Conservation (phyloP, 1,140 invertebrate species). For the Dendroctonus ponderosae region DNA sequence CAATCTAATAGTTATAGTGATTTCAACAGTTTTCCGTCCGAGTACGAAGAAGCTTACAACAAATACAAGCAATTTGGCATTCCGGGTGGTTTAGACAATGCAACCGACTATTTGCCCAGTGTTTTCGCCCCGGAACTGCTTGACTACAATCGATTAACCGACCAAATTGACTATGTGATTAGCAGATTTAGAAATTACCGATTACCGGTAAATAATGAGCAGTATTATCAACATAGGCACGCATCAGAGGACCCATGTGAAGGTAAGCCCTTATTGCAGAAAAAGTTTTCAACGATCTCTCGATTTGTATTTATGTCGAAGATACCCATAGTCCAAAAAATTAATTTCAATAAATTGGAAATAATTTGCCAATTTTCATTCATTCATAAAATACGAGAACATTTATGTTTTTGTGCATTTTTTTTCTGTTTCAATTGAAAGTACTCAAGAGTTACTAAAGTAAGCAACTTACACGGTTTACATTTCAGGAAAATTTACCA, state of each 20-base stretch:
- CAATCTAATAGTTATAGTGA: background rate
- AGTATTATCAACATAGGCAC: constrained; percentile 10
- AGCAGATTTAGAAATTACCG: constrained; percentile 1
- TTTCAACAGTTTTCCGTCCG: background rate
- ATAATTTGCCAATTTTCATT: background rate
- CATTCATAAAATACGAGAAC: background rate
- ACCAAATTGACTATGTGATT: constrained; percentile 14
- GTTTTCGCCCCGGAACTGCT: constrained; percentile 13
- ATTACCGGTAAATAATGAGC: constrained; percentile 9
- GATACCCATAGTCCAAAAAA: background rate
- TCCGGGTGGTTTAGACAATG: background rate
- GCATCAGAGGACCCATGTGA: constrained; percentile 3
- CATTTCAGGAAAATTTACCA: too few relatives aligned
- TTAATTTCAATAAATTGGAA: background rate
- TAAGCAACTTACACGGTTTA: too few relatives aligned
- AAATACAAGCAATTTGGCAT: constrained; percentile 5
- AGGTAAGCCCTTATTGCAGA: constrained; percentile 8
- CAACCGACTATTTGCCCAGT: constrained; percentile 2
- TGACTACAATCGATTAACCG: constrained; percentile 1
- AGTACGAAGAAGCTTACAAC: background rate
- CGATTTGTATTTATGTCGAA: background rate
- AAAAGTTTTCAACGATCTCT: background rate
- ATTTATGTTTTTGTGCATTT: background rate
- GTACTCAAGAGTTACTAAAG: background rate
- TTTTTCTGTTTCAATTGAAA: background rate